Percentiles rank a stretch among this genome's conserved stretches.
phyloP scores from a whole-genome alignment of 2,797 vertebrate genomes.

The Anolis apletophallus region DNA sequence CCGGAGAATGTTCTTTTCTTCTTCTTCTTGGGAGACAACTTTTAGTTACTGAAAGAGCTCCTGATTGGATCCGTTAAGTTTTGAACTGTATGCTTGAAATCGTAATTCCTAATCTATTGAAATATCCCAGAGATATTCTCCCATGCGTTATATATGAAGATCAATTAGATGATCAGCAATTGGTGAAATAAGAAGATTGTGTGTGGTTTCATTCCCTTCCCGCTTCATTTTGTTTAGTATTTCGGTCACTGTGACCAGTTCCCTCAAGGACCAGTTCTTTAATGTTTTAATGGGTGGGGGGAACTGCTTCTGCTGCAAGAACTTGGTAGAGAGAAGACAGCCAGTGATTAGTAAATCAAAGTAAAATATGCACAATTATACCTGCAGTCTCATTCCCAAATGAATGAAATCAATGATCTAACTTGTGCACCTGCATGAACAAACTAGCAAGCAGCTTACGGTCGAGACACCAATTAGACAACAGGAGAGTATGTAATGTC shows the following conservation, averaged over 20 bases:
- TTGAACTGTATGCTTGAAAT: not conserved
- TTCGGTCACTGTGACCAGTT: not conserved
- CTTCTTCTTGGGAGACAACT: not conserved
- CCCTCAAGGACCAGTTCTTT: not conserved
- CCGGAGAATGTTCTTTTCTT: too few species aligned
- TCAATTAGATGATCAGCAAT: not conserved
- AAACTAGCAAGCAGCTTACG: conserved; percentile 11
- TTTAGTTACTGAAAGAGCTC: not conserved
- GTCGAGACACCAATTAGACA: conserved; percentile 6
- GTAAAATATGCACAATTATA: conserved; percentile 16
- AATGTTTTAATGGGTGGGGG: not conserved
- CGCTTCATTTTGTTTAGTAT: not conserved
- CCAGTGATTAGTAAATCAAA: conserved; percentile 16
- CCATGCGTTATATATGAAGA: conserved; percentile 1
- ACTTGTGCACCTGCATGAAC: conserved; percentile 12
- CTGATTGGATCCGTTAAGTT: not conserved
- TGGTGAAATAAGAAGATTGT: not conserved
- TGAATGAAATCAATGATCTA: conserved; percentile 22
- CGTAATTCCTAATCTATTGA: not conserved
- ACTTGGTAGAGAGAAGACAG: not conserved
- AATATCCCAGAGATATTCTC: not conserved
- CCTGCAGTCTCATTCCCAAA: not conserved
- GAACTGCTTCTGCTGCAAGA: not conserved
- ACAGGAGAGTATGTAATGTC: not conserved
- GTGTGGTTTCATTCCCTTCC: not conserved